Percentiles rank a stretch among this genome's conserved stretches.
phyloP scores from a whole-genome alignment of 1,140 invertebrate genomes.

The Drosophila ogumai region DNA sequence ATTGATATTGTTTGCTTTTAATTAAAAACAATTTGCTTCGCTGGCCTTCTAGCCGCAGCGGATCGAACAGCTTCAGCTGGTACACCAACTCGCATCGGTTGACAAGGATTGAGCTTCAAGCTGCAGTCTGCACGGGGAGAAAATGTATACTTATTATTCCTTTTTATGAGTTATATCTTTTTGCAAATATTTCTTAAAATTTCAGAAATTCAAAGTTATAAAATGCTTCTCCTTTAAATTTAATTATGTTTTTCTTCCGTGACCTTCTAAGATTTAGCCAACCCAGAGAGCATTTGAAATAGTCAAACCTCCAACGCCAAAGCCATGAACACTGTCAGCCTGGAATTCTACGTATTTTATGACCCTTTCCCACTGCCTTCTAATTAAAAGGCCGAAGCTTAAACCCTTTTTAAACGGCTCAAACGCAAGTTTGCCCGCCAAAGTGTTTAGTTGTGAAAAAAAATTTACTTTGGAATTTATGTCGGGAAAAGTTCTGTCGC shows the following conservation, averaged over 20 bases:
- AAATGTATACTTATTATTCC: neutral
- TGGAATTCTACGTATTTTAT: constrained; percentile 35
- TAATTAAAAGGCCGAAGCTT: constrained; percentile 42
- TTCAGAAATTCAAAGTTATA: neutral
- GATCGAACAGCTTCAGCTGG: constrained; percentile 34
- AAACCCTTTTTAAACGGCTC: constrained; percentile 46
- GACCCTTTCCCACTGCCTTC: constrained; percentile 19
- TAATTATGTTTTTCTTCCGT: neutral
- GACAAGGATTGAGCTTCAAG: constrained; percentile 19
- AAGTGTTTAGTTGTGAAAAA: constrained; percentile 62
- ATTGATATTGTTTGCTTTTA: constrained; percentile 83
- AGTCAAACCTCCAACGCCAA: neutral
- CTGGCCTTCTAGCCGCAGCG: constrained; percentile 75
- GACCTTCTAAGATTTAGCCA: neutral
- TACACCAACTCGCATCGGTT: constrained; percentile 26
- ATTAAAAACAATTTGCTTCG: constrained; percentile 83
- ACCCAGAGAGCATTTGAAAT: neutral
- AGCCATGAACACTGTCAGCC: neutral
- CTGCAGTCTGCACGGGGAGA: constrained; percentile 16
- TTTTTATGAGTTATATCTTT: neutral
- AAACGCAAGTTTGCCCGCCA: constrained; percentile 15
- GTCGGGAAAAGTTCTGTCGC: constrained; percentile 47
- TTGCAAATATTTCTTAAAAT: neutral
- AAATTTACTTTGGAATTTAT: constrained; percentile 28
- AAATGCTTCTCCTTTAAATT: too few species aligned